These are phyloP conservation scores for Drosophila leonis DNA, from an alignment of 2,888 invertebrate species.

Conservation along the genomic window DNA sequence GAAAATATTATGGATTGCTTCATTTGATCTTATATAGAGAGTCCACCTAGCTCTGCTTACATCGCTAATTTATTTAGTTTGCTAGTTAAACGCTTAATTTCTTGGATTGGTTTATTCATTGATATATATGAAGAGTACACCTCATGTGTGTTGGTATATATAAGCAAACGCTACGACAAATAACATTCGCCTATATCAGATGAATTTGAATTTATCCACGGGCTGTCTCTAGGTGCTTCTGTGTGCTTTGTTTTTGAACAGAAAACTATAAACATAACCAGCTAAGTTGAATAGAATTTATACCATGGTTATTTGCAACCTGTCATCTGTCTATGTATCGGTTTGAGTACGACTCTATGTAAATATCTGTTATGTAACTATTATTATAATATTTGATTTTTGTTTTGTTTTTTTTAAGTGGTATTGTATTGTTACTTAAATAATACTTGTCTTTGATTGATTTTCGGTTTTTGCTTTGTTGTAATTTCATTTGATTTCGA, in stretches of 20 bases:
- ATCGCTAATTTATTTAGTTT: slow-evolving; percentile 44
- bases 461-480: slow-evolving; percentile 77
- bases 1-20: slow-evolving; percentile 60
- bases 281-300: slow-evolving; percentile 34
- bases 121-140: slow-evolving; percentile 28
- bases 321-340: slow-evolving; percentile 8
- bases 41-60: slow-evolving; percentile 32
- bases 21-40: slow-evolving; percentile 3
- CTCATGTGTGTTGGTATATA: slow-evolving; percentile 31
- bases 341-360: slow-evolving; percentile 39
- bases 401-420: slow-evolving; percentile 22
- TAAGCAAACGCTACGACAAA: slow-evolving; percentile 24
- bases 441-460: slow-evolving; percentile 84
- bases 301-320: slow-evolving; percentile 27
- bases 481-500: slow-evolving; percentile 53
- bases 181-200: slow-evolving; percentile 20
- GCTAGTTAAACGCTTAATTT: slow-evolving; percentile 52
- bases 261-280: slow-evolving; percentile 23
- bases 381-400: slow-evolving; percentile 7
- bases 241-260: slow-evolving; percentile 17
- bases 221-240: slow-evolving; percentile 11
- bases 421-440: slow-evolving; percentile 70
- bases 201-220: not conserved
- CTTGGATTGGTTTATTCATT: slow-evolving; percentile 34
- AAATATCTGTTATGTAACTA: slow-evolving; percentile 49